Evolutionary conservation across 2,797 vertebrate genomes (phyloP).

Genomic region (Chelon auratus): DNA sequence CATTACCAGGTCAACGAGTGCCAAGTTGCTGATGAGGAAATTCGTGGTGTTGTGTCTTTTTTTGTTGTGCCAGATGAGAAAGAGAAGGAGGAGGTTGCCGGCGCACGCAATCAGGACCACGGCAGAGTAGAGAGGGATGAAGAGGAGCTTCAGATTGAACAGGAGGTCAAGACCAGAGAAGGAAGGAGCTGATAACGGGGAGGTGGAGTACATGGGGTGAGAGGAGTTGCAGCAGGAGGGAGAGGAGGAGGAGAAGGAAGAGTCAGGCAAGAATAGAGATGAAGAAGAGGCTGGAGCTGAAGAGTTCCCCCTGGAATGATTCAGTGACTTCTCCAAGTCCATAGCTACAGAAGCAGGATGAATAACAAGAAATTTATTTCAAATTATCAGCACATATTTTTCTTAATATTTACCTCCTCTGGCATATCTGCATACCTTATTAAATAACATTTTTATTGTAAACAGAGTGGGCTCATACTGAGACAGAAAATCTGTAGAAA

Average conservation of each 20-base stretch:
- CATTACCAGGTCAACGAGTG: slow-evolving; percentile 88
- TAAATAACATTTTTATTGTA: neutral
- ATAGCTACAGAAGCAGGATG: slow-evolving; percentile 25
- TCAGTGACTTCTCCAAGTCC: slow-evolving; percentile 69
- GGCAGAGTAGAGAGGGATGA: slow-evolving; percentile 87
- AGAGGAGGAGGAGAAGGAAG: slow-evolving; percentile 30
- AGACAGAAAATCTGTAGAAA: neutral
- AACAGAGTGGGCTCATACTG: neutral
- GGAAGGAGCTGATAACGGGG: slow-evolving; percentile 41
- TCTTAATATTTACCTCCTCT: neutral
- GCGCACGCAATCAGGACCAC: slow-evolving; percentile 86
- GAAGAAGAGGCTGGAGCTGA: slow-evolving; percentile 30
- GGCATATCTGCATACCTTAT: neutral
- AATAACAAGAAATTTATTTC: neutral
- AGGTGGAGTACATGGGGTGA: slow-evolving; percentile 36
- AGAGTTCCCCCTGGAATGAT: slow-evolving; percentile 76
- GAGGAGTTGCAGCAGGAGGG: slow-evolving; percentile 63
- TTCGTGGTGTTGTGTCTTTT: slow-evolving; percentile 91
- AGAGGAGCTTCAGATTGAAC: slow-evolving; percentile 86
- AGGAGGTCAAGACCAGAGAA: slow-evolving; percentile 89
- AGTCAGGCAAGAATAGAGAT: slow-evolving; percentile 19
- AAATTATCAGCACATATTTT: neutral
- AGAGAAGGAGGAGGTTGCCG: slow-evolving; percentile 89
- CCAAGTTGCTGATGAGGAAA: slow-evolving; percentile 91
- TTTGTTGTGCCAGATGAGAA: slow-evolving; percentile 88